Evolutionary conservation across 1,140 invertebrate species (phyloP), one percentile per base, ranked within the genome.

Genomic region (Drosophila virilis): DNA sequence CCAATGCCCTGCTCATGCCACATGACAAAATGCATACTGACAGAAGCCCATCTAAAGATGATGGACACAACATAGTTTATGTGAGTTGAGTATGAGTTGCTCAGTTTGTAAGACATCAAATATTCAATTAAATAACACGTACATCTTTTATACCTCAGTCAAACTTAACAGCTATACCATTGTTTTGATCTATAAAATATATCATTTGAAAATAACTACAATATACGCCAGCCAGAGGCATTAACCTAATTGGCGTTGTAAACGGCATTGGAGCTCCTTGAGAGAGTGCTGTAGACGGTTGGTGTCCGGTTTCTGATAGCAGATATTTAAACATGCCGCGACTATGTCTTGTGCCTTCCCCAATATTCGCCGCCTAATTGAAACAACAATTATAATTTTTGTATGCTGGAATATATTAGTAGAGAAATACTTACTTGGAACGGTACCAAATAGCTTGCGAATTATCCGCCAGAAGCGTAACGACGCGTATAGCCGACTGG

Each of bases 21-120:
- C 77, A 94, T 95, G 93, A 96, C 96, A 0, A 96, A 95, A 91
- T 97, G 97, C 91, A 95, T 96, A 78, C 92, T 97, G 12, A 95
- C 95, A 7, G 94, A 94, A 76, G 90, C 91, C 0, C 91, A 92
- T 52, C 55, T 92, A 0, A 81, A 79, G 40, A 82, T 72, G 61
- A 90, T 91, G 78, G 86, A 91, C 61, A 89, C 81, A 22, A 67
- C 71, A 17, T 74, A 64, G 37, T 37, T 9, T 12, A 42, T 10
- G 55, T 9, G 22, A 8, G 28, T 17, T 32, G 40, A 60, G 45
- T 59, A n/a, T 32, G 40, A 60, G 45, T 59, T 38, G 10, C 74
- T 65, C 50, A 80, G 48, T 62, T 75, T 81, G 51, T 69, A 62
- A 71, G 71, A 73, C 55, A 71, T 68, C 6, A 73, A 73, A 73